Conservation (phyloP, 2,113 vertebrate species). For the Sapayoa aenigma region DNA sequence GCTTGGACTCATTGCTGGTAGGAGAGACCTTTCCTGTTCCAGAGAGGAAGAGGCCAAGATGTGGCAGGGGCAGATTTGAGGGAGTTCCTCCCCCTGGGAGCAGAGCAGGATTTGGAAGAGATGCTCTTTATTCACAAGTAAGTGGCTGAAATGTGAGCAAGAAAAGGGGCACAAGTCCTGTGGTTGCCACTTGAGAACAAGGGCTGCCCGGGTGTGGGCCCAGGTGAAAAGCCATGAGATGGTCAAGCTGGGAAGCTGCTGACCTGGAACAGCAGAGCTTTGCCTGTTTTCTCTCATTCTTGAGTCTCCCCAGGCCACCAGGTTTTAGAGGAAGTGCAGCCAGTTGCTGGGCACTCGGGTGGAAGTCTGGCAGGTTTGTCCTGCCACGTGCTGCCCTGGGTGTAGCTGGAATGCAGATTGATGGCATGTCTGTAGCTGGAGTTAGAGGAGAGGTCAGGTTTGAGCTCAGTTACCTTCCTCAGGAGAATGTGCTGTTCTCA, state of each 20-base stretch:
- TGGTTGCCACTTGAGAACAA: background rate
- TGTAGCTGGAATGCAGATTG: conserved; percentile 6
- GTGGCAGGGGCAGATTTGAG: background rate
- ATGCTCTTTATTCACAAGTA: background rate
- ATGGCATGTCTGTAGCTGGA: background rate
- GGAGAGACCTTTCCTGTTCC: background rate
- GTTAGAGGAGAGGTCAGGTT: background rate
- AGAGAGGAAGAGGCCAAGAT: background rate
- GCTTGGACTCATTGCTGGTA: background rate
- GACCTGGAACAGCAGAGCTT: background rate
- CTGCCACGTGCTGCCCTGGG: background rate
- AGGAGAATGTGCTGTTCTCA: background rate
- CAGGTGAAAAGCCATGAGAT: background rate
- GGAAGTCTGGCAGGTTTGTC: background rate
- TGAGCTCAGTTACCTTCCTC: background rate
- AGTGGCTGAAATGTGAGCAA: background rate
- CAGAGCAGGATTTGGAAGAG: background rate
- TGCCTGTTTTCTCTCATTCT: background rate
- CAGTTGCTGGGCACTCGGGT: background rate
- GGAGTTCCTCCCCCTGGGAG: background rate
- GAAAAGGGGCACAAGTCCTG: background rate
- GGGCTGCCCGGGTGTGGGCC: background rate
- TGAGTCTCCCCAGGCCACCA: background rate
- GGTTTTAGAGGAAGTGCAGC: background rate
- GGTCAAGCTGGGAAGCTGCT: background rate